Conservation (phyloP, 2,113 vertebrate species). For the Heterocephalus glaber region DNA sequence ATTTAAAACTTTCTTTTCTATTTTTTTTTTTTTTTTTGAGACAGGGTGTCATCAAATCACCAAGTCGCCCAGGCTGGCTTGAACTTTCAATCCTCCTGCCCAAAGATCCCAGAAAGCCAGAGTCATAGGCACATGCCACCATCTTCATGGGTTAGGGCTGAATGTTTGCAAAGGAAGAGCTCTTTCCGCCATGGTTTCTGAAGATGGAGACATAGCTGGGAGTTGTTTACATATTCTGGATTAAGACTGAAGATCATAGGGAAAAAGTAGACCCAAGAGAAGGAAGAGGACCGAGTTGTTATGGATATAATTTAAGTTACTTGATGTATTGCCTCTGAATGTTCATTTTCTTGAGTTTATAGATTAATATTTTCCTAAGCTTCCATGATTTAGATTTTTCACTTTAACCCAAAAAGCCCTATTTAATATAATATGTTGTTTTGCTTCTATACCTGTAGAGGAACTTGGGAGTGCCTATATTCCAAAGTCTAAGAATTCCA, state of each 20-base stretch:
- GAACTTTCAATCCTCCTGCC: not conserved
- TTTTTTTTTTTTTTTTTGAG: no score
- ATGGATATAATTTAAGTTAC: not conserved
- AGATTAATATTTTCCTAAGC: not conserved
- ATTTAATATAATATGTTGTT: slow-evolving; percentile 17
- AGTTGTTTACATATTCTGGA: not conserved
- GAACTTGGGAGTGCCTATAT: not conserved
- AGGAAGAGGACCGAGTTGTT: not conserved
- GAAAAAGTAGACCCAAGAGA: not conserved
- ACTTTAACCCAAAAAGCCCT: not conserved
- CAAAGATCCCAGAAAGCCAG: not conserved
- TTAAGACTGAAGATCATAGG: not conserved
- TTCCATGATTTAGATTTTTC: not conserved
- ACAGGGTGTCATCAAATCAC: not conserved
- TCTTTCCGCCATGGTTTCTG: not conserved
- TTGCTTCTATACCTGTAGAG: not conserved
- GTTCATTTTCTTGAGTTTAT: not conserved
- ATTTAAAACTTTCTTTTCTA: no score
- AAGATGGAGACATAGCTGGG: not conserved
- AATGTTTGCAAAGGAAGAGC: not conserved
- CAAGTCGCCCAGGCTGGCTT: not conserved
- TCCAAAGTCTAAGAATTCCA: not conserved
- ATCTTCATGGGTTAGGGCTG: not conserved
- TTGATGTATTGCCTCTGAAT: not conserved
- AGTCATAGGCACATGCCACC: not conserved